Evolutionary conservation across 2,888 invertebrate species (phyloP).

Genomic region (Leuctra nigra): DNA sequence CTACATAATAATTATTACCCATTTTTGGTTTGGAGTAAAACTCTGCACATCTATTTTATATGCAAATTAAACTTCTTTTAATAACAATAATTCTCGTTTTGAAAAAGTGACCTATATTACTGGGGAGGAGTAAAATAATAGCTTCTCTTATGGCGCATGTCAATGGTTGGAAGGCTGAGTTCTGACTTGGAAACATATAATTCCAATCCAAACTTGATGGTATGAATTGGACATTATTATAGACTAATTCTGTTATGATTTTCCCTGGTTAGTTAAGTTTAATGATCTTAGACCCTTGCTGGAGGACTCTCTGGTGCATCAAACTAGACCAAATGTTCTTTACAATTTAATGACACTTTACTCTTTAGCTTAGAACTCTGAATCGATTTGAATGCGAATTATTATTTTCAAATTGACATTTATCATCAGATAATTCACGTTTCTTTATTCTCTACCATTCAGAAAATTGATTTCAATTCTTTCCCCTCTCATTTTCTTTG

Average conservation of each 20-base stretch:
- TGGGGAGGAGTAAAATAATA: background rate
- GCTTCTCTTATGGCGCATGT: slow-evolving; percentile 1
- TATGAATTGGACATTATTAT: slow-evolving; percentile 16
- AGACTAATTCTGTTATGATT: slow-evolving; percentile 8
- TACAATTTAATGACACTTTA: background rate
- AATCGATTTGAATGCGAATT: background rate
- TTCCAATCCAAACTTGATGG: slow-evolving; percentile 6
- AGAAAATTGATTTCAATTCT: too few relatives aligned
- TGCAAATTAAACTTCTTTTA: slow-evolving; percentile 22
- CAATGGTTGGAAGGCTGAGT: slow-evolving; percentile 6
- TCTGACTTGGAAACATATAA: slow-evolving; percentile 5
- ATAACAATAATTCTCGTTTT: slow-evolving; percentile 21
- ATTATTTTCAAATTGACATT: too few relatives aligned
- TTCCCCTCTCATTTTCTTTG: too few relatives aligned
- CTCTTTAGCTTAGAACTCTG: background rate
- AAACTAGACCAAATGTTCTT: slow-evolving; percentile 9
- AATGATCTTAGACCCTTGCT: background rate
- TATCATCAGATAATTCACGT: too few relatives aligned
- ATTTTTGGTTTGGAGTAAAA: background rate
- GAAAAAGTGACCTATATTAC: background rate
- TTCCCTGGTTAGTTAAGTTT: background rate
- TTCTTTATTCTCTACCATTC: too few relatives aligned
- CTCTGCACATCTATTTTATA: slow-evolving; percentile 14
- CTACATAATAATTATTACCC: slow-evolving; percentile 2
- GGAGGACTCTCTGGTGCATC: background rate